Base-by-base conservation (phyloP, 2,888 invertebrate genomes). In the Smittia aterrima region DNA sequence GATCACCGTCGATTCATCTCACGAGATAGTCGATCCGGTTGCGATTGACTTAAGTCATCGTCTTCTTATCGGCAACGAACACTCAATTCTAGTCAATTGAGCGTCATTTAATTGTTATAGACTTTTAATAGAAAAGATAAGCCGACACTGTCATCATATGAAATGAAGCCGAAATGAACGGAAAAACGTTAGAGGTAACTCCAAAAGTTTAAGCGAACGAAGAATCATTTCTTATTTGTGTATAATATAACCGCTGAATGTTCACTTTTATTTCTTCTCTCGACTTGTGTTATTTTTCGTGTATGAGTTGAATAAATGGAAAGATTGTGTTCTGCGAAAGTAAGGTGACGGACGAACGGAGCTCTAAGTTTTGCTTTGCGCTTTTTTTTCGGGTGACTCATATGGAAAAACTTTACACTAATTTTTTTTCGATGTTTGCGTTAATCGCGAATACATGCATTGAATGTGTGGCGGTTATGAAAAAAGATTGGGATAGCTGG, bases 241-340 rank as follows among this genome's bases (percentile, higher is more conserved):
- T 58, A 71, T 32, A 54, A n/a, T 7, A 16, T 18, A 22, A 58
- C 16, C 72, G 72, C 53, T 72, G 47, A 53, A 62, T 62, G 22
- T 72, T n/a, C 27, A 64, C 27, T 62, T 54, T 62, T 70, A 7
- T 70, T 72, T 62, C 53, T 53, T 47, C 47, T 25, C 13, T 70
- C 9, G 13, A 7, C 40, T 16, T 40, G n/a, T 22, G 25, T 66
- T 62, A 4, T 32, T 25, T 72, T 62, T 58, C 62, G 38, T 62
- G 38, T 72, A 53, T 72, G 72, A 53, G 16, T 72, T 6, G 32
- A 62, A 25, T 18, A 71, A 72, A 62, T 24, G 62, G 40, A 54
- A 32, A 62, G 32, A 38, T 71, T 71, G 62, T 72, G 40, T 72
- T 72, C 72, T 72, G 58, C 72, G 72, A 72, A 71, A 72, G 68